Evolutionary conservation across 2,888 invertebrate species (phyloP), one percentile per base, ranked within the genome.

Genomic region (Arenicola marina): DNA sequence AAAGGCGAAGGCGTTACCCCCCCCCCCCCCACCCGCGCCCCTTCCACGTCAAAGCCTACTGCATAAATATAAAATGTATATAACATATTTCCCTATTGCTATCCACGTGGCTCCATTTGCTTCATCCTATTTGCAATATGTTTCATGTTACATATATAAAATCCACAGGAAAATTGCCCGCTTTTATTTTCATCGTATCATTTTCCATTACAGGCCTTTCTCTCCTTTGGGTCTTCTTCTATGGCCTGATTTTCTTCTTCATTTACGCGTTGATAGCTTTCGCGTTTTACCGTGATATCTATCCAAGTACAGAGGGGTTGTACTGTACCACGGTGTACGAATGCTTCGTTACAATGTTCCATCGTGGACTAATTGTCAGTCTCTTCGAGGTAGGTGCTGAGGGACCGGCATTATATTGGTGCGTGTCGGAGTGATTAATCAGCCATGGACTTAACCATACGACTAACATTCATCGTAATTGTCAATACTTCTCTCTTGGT

Each of bases 151-250:
- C n/a, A n/a, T n/a, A n/a, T n/a, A n/a, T n/a, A n/a, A n/a, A n/a
- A n/a, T n/a, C n/a, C n/a, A n/a, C n/a, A n/a, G n/a, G n/a, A n/a
- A n/a, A n/a, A n/a, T n/a, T n/a, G n/a, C n/a, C n/a, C n/a, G n/a
- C n/a, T n/a, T n/a, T n/a, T n/a, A n/a, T n/a, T n/a, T n/a, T n/a
- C n/a, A n/a, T n/a, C n/a, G n/a, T n/a, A n/a, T n/a, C n/a, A n/a
- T n/a, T n/a, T n/a, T n/a, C n/a, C n/a, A n/a, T n/a, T 73, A 29
- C 75, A 81, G 82, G 81, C 18, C 65, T 66, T 33, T 81, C 81
- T 0, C 68, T 82, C 69, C 62, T 80, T 51, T 69, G 77, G 75
- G 81, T 82, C 4, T 76, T 73, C 21, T 56, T 80, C 26, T 71
- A 79, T 26, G 76, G 78, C 24, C 58, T 79, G 32, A 73, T 75